These are phyloP conservation scores for Liopterus haemorrhoidalis DNA, from an alignment of 2,888 invertebrate genomes.

Conservation along the genomic window DNA sequence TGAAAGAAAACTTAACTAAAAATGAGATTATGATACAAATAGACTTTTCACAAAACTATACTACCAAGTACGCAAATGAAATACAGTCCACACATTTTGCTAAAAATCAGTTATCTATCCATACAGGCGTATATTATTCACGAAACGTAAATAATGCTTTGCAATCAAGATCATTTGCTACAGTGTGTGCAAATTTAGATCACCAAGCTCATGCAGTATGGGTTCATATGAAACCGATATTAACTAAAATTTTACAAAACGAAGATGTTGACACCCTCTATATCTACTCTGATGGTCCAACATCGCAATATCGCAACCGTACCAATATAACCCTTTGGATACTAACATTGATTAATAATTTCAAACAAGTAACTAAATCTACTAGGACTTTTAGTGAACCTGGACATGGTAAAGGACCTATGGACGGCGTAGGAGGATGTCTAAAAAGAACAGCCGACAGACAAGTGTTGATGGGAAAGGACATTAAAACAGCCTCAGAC, in stretches of 20 bases:
- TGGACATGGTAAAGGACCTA: conserved; percentile 14
- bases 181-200: too few species aligned
- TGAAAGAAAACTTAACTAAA: conserved; percentile 24
- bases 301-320: conserved; percentile 29
- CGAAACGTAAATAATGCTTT: too few species aligned
- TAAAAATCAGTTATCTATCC: conserved; percentile 22
- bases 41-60: conserved; percentile 27
- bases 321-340: conserved; percentile 27
- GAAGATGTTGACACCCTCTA: conserved; percentile 23
- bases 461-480: conserved; percentile 26
- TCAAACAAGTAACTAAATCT: conserved; percentile 21
- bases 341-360: conserved; percentile 25
- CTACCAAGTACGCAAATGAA: conserved; percentile 26
- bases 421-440: conserved; percentile 12
- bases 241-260: conserved; percentile 24
- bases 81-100: conserved; percentile 24
- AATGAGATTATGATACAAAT: conserved; percentile 23
- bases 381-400: conserved; percentile 27
- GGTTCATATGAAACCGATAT: too few species aligned
- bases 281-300: conserved; percentile 27
- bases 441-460: conserved; percentile 19
- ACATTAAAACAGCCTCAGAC: conserved; percentile 28
- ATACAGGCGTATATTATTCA: too few species aligned
- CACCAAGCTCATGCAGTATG: too few species aligned
- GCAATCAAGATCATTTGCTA: too few species aligned